These are phyloP conservation scores for Heliocidaris erythrogramma DNA, from an alignment of 35 echinoderm and acorn worm genomes.

Conservation along the genomic window DNA sequence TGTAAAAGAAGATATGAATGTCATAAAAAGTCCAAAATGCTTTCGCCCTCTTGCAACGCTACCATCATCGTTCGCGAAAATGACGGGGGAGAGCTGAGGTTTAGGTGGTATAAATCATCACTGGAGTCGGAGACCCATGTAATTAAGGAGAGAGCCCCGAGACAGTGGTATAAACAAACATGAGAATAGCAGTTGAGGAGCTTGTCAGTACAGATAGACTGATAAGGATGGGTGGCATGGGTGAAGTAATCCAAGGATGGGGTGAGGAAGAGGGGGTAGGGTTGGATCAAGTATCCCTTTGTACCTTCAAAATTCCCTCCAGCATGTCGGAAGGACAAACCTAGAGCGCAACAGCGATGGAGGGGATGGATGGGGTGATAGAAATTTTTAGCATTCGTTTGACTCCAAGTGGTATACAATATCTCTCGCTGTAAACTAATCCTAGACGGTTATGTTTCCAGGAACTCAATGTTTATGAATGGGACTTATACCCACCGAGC, in stretches of 20 bases:
- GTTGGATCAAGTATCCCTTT: not conserved
- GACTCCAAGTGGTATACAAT: too few species aligned
- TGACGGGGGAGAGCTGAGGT: not conserved
- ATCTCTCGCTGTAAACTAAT: too few species aligned
- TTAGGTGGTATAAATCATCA: constrained; percentile 25
- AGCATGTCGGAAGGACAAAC: too few species aligned
- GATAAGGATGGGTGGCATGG: not conserved
- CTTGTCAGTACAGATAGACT: not conserved
- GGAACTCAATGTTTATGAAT: too few species aligned
- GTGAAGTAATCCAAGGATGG: not conserved
- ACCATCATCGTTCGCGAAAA: not conserved
- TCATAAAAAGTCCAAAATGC: not conserved
- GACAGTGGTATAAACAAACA: constrained; percentile 39
- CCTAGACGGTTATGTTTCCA: too few species aligned
- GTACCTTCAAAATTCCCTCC: too few species aligned
- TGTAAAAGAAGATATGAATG: not conserved
- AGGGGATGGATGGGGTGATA: too few species aligned
- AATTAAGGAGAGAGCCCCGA: constrained; percentile 25
- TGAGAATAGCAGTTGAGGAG: not conserved
- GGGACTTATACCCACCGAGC: too few species aligned
- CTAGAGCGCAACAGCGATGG: too few species aligned
- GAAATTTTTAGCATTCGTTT: too few species aligned
- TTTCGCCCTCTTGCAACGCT: not conserved
- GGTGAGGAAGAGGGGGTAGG: not conserved
- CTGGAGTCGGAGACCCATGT: constrained; percentile 7